These are phyloP conservation scores for Echinarachnius parma DNA, from an alignment of 53 echinoderm and acorn worm species.

Conservation along the genomic window DNA sequence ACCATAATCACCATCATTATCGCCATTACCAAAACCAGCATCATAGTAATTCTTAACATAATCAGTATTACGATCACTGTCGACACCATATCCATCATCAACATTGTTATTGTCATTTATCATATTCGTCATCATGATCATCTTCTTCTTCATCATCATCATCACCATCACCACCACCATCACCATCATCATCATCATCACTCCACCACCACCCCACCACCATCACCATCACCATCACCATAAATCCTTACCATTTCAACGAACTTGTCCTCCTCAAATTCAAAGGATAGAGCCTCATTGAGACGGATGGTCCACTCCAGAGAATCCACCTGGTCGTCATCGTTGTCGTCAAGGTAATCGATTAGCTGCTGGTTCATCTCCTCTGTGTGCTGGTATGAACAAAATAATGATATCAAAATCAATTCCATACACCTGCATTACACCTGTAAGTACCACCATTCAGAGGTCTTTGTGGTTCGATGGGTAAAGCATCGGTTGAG, in stretches of 20 bases:
- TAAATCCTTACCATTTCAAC: slow-evolving; percentile 39
- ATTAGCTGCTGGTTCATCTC: slow-evolving; percentile 98
- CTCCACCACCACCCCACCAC: not conserved
- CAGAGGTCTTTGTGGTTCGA: no score
- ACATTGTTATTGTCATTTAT: not conserved
- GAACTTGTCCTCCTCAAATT: slow-evolving; percentile 88
- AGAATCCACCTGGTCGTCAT: slow-evolving; percentile 80
- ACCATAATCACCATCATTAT: not conserved
- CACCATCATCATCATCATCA: not conserved
- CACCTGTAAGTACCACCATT: no score
- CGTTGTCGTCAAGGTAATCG: slow-evolving; percentile 82
- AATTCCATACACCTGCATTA: no score
- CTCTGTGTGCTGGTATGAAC: slow-evolving; percentile 75
- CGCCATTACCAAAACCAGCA: not conserved
- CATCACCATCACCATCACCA: not conserved
- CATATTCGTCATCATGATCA: not conserved
- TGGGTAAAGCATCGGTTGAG: no score
- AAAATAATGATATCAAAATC: no score
- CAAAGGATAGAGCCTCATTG: slow-evolving; percentile 93
- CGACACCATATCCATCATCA: not conserved
- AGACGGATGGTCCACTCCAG: slow-evolving; percentile 96
- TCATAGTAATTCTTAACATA: not conserved
- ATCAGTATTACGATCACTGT: not conserved
- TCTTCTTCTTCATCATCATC: not conserved
- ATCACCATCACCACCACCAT: not conserved